Conservation (phyloP, 1,140 invertebrate species). For the Drosophila kohkoa region DNA sequence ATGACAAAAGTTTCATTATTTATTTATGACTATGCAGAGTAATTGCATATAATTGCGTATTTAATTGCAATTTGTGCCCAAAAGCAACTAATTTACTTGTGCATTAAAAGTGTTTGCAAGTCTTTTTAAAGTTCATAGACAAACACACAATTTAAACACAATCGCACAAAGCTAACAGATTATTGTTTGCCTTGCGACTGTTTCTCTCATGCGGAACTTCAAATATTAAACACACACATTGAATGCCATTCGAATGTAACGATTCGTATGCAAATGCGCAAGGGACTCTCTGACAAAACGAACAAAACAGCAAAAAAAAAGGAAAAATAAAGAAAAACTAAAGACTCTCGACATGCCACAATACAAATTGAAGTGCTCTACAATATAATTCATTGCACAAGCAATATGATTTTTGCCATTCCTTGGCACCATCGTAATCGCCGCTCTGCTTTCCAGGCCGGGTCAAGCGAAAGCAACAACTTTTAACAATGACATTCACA, state of each 20-base stretch:
- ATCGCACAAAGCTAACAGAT: constrained; percentile 23
- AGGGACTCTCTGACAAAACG: not conserved
- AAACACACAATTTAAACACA: constrained; percentile 3
- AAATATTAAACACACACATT: constrained; percentile 17
- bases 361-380: constrained; percentile 67
- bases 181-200: constrained; percentile 19
- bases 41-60: no score
- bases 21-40: not conserved
- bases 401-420: constrained; percentile 67
- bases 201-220: not conserved
- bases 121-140: constrained; percentile 1
- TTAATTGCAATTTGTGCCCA: no score
- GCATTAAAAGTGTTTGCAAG: not conserved
- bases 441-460: constrained; percentile 1
- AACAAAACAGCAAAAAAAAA: not conserved
- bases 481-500: constrained; percentile 69
- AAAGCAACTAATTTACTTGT: no score
- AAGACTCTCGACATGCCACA: constrained; percentile 50
- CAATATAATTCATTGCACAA: constrained; percentile 74
- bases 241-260: constrained; percentile 2
- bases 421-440: constrained; percentile 35
- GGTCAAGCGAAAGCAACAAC: constrained; percentile 26
- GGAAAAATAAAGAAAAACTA: not conserved
- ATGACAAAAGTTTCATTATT: not conserved
- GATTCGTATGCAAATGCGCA: constrained; percentile 39